A percentile compares a stretch with the other conserved stretches of the same genome.
Evolutionary conservation across 2,888 invertebrate species (phyloP).

Genomic region (Platycheirus albimanus): DNA sequence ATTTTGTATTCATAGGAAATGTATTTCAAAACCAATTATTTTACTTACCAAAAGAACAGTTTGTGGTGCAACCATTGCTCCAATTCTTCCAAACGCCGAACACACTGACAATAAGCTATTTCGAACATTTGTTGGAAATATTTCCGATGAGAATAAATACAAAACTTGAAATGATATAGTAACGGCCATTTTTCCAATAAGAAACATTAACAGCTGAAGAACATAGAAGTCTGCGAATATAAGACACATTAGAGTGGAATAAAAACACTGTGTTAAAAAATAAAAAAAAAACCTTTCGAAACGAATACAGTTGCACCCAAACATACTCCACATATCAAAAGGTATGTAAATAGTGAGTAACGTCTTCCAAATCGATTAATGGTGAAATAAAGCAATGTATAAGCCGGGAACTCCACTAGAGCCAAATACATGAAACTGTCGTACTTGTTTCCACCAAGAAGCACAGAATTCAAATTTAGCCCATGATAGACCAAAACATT

Average conservation of each 20-base stretch:
- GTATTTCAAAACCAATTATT: too few relatives aligned
- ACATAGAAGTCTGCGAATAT: slow-evolving; percentile 74
- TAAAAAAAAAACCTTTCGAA: neutral
- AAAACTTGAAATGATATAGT: slow-evolving; percentile 87
- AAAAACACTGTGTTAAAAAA: too few relatives aligned
- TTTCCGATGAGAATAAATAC: slow-evolving; percentile 88
- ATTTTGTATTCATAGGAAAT: too few relatives aligned
- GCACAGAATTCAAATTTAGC: slow-evolving; percentile 6
- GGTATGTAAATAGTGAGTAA: slow-evolving; percentile 10
- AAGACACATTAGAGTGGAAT: too few relatives aligned
- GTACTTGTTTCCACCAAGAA: slow-evolving; percentile 21
- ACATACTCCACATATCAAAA: slow-evolving; percentile 23
- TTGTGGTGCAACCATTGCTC: slow-evolving; percentile 88
- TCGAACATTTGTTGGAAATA: slow-evolving; percentile 88
- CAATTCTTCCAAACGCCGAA: slow-evolving; percentile 88
- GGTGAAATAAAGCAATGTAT: neutral
- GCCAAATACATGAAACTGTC: slow-evolving; percentile 23
- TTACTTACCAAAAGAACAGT: slow-evolving; percentile 86
- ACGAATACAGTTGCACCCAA: slow-evolving; percentile 8
- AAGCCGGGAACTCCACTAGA: slow-evolving; percentile 6
- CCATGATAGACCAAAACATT: slow-evolving; percentile 91
- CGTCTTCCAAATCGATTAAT: slow-evolving; percentile 17
- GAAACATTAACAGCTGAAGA: slow-evolving; percentile 81
- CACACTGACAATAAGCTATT: slow-evolving; percentile 87
- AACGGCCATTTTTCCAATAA: slow-evolving; percentile 86